Conservation (phyloP, 2,888 invertebrate genomes). For the Phalangium opilio region DNA sequence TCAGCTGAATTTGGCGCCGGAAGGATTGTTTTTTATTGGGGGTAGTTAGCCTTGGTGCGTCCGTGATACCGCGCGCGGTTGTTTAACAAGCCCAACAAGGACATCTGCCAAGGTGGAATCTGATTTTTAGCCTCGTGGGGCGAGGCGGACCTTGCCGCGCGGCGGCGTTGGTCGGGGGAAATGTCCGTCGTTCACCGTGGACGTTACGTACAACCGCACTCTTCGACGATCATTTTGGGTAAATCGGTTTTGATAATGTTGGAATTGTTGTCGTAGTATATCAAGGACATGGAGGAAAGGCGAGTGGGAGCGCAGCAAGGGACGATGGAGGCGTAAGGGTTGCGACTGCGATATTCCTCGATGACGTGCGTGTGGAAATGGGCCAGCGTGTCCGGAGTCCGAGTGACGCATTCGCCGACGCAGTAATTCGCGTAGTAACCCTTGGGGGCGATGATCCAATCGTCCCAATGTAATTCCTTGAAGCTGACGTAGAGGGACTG, state of each 20-base stretch:
- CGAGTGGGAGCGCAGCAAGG: constrained; percentile 80
- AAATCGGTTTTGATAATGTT: constrained; percentile 84
- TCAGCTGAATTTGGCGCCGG: no score
- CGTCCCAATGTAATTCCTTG: constrained; percentile 80
- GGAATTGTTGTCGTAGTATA: constrained; percentile 76
- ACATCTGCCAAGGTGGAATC: no score
- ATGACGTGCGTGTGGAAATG: constrained; percentile 73
- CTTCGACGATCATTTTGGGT: constrained; percentile 90
- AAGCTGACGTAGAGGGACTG: constrained; percentile 83
- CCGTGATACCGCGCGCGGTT: no score
- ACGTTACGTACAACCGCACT: constrained; percentile 78
- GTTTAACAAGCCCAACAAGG: no score
- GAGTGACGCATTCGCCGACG: constrained; percentile 66
- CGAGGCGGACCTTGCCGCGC: no score
- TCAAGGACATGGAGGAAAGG: constrained; percentile 79
- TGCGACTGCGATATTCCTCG: constrained; percentile 59
- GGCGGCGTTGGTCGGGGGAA: not conserved
- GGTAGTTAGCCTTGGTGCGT: no score
- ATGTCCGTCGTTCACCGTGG: no score
- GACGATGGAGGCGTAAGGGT: constrained; percentile 42
- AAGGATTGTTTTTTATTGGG: no score
- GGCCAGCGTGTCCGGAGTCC: constrained; percentile 64
- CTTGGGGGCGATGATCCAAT: constrained; percentile 79
- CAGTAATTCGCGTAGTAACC: constrained; percentile 91
- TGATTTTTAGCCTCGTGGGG: no score